phyloP scores from a whole-genome alignment of 1,140 invertebrate species.

The Eumeta japonica region DNA sequence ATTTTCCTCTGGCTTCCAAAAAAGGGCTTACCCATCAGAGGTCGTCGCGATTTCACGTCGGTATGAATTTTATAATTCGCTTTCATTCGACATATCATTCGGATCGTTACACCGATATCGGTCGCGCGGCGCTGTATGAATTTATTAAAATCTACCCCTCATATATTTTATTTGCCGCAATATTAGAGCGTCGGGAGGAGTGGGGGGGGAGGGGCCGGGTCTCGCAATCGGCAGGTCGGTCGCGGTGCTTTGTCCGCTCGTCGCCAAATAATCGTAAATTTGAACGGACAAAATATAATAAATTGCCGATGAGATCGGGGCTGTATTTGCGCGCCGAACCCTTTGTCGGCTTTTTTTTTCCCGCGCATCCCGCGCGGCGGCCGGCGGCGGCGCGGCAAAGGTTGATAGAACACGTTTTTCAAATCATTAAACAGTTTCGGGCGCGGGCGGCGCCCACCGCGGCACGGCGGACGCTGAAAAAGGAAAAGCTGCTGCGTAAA shows the following conservation, averaged over 20 bases:
- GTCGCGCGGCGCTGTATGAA: too few species aligned
- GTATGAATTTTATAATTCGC: too few species aligned
- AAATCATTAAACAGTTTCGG: slow-evolving; percentile 57
- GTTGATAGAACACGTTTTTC: slow-evolving; percentile 58
- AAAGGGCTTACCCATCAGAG: too few species aligned
- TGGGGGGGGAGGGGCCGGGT: too few species aligned
- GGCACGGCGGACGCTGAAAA: slow-evolving; percentile 19
- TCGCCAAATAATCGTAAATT: slow-evolving; percentile 56
- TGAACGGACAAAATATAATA: slow-evolving; percentile 56
- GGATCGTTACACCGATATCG: too few species aligned
- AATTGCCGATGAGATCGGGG: slow-evolving; percentile 55
- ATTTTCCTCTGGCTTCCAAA: too few species aligned
- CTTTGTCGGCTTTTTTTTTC: slow-evolving; percentile 50
- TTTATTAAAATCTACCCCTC: too few species aligned
- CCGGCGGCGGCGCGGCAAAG: slow-evolving; percentile 51
- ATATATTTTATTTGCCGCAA: too few species aligned
- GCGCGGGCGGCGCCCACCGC: slow-evolving; percentile 34
- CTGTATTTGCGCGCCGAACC: slow-evolving; percentile 52
- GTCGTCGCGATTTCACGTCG: too few species aligned
- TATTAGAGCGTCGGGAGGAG: too few species aligned
- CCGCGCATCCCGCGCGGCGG: not conserved
- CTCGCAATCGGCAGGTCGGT: too few species aligned
- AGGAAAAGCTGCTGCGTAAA: slow-evolving; percentile 36
- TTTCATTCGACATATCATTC: too few species aligned
- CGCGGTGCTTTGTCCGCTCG: slow-evolving; percentile 36